Evolutionary conservation across 2,888 invertebrate species (phyloP).

Genomic region (Rhagonycha fulva): DNA sequence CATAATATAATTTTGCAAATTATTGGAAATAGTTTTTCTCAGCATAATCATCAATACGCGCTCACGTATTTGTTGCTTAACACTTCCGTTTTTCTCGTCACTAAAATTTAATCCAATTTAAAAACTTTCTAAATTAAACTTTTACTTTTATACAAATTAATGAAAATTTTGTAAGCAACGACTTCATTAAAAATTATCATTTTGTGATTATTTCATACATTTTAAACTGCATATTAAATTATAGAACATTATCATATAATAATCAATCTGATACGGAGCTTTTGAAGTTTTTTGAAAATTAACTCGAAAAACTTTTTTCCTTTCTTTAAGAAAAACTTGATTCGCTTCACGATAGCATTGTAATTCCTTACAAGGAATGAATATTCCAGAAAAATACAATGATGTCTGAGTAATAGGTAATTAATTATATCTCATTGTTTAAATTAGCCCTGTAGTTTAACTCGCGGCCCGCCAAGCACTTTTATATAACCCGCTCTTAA

Average conservation of each 20-base stretch:
- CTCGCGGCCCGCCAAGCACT: no score
- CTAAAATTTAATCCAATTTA: not conserved
- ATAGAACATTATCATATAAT: not conserved
- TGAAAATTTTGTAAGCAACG: not conserved
- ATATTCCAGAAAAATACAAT: no score
- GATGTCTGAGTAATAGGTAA: no score
- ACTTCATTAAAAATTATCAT: not conserved
- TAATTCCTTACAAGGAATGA: no score
- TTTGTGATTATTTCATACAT: not conserved
- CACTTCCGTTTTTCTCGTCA: not conserved
- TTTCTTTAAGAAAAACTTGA: no score
- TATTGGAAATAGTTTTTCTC: not conserved
- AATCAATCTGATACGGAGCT: no score
- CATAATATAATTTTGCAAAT: slow-evolving; percentile 23
- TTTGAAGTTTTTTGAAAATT: no score
- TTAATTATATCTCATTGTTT: no score
- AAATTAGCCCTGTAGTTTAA: no score
- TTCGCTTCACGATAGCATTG: no score
- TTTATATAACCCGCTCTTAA: no score
- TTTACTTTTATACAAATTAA: not conserved
- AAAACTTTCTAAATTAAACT: not conserved
- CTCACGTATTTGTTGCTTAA: not conserved
- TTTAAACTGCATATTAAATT: not conserved
- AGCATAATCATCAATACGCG: not conserved
- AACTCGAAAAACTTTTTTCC: no score